Evolutionary conservation across 2,888 invertebrate genomes (phyloP).

Genomic region (Hypselothyrea guttata): DNA sequence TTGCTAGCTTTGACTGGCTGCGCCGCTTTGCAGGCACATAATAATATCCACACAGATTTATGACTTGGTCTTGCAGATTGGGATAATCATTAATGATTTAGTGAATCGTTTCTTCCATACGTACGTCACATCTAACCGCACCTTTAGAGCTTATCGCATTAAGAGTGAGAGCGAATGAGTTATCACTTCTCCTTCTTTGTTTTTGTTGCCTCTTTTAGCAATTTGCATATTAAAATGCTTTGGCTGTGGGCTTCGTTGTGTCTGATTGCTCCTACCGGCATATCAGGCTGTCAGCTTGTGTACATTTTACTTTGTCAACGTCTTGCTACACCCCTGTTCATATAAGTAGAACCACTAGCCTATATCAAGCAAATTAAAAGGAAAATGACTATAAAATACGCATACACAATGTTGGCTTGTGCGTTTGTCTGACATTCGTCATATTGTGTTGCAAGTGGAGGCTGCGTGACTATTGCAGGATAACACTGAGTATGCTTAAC

Average conservation of each 20-base stretch:
- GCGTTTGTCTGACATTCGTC: conserved; percentile 55
- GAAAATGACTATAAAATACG: conserved; percentile 49
- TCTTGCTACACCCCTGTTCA: neutral
- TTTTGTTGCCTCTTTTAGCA: conserved; percentile 37
- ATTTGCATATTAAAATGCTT: conserved; percentile 71
- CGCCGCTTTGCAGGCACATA: conserved; percentile 1
- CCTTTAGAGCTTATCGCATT: too few species aligned
- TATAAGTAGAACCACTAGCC: conserved; percentile 19
- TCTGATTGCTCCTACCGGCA: conserved; percentile 63
- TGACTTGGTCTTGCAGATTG: conserved; percentile 30
- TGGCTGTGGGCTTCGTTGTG: conserved; percentile 37
- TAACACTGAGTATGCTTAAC: conserved; percentile 69
- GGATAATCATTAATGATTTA: conserved; percentile 60
- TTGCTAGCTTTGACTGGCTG: conserved; percentile 1
- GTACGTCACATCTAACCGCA: conserved; percentile 1
- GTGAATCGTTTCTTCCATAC: conserved; percentile 24
- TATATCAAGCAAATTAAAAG: conserved; percentile 55
- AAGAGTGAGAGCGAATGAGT: conserved; percentile 12
- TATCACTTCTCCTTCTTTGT: conserved; percentile 37
- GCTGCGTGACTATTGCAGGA: conserved; percentile 10
- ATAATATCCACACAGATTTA: conserved; percentile 31
- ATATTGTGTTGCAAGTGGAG: conserved; percentile 53
- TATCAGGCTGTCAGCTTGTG: conserved; percentile 56
- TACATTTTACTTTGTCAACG: conserved; percentile 64
- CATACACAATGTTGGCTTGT: conserved; percentile 25